phyloP scores from a whole-genome alignment of 2,797 vertebrate species.

The Bucorvus abyssinicus region DNA sequence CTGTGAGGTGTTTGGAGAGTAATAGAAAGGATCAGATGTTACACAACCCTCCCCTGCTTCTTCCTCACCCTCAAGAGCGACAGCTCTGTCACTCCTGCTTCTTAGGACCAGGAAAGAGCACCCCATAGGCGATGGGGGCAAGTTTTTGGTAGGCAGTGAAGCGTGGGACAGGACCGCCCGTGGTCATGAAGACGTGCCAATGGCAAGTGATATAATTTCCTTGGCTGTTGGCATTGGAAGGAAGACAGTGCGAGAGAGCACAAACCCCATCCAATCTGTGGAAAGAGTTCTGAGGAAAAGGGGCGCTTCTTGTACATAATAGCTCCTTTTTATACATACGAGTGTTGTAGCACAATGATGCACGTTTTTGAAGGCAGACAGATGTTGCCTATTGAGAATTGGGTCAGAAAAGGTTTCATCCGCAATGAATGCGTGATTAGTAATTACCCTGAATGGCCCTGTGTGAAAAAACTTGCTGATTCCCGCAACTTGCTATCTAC shows the following conservation, averaged over 20 bases:
- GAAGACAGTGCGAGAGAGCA: neutral
- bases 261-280: neutral
- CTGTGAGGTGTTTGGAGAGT: neutral
- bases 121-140: neutral
- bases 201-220: neutral
- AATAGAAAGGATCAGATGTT: neutral
- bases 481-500: neutral
- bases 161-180: neutral
- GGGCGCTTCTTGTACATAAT: neutral
- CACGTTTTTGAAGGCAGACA: slow-evolving; percentile 13
- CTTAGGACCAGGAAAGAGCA: neutral
- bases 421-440: slow-evolving; percentile 29
- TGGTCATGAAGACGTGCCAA: neutral
- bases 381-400: slow-evolving; percentile 23
- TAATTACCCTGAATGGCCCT: slow-evolving; percentile 31
- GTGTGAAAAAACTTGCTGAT: slow-evolving; percentile 25
- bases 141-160: neutral
- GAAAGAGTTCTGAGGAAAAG: neutral
- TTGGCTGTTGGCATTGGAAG: neutral
- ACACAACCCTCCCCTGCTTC: neutral
- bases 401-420: slow-evolving; percentile 54
- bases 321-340: neutral
- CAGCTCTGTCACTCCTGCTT: neutral
- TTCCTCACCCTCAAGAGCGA: neutral
- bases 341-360: neutral